Conservation (phyloP, 2,888 invertebrate genomes). For the Pristionchus entomophagus region DNA sequence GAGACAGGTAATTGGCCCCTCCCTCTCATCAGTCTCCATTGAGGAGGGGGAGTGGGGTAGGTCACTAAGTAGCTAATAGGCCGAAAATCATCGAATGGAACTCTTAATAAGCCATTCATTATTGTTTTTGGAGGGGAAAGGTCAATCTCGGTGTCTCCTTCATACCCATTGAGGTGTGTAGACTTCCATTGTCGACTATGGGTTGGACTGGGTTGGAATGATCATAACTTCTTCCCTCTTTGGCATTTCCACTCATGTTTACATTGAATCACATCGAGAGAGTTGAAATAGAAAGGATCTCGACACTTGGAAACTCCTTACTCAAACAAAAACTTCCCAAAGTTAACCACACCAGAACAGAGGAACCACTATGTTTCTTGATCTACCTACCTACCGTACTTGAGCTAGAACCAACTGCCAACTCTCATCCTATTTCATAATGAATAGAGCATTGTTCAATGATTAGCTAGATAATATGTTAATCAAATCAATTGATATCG, state of each 20-base stretch:
- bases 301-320: constrained; percentile 35
- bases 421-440: background rate
- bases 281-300: background rate
- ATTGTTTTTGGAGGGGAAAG: no score
- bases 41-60: no score
- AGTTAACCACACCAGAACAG: background rate
- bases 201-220: background rate
- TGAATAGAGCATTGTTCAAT: no score
- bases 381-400: background rate
- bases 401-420: no score
- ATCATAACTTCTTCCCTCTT: constrained; percentile 35
- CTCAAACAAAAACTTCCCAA: constrained; percentile 27
- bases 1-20: constrained; percentile 32
- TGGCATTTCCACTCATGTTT: background rate
- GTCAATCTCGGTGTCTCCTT: no score
- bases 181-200: background rate
- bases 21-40: background rate
- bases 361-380: background rate
- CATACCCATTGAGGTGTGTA: constrained; percentile 1
- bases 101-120: no score
- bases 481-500: constrained; percentile 52
- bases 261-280: constrained; percentile 43
- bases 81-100: background rate
- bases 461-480: no score
- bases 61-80: background rate